Evolutionary conservation across 2,797 vertebrate genomes (phyloP), one percentile per base, ranked within the genome.

Genomic region (Odontamblyopus lacepedii): DNA sequence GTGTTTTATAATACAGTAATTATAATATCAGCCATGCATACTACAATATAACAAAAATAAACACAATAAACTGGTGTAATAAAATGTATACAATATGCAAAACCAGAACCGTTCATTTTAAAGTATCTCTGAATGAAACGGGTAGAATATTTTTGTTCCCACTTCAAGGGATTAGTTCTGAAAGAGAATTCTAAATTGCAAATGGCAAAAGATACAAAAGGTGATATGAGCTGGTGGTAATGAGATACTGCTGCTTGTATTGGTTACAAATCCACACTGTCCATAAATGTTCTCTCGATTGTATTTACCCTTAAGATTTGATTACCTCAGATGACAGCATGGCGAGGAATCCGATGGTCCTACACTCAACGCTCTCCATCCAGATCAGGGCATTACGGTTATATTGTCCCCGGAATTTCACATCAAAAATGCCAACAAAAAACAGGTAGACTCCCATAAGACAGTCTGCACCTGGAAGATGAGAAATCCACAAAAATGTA

Each of bases 401-500:
- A 84, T 96, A 95, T 69, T 96, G 88, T 0, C 94, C 91, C 0
- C 87, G 83, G 57, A 96, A 95, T 81, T 95, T 96, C 16, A 96
- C 78, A 70, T 96, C 93, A 55, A 92, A 96, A 72, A 94, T 85
- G 0, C 94, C 95, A 12, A 95, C 73, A 23, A 95, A 95, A 74
- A 96, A 94, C 19, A 95, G 89, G 66, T 96, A 97, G 29, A 96
- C 78, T 0, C 92, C 94, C 94, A 95, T 96, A 77, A 95, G 92
- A 84, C 90, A 94, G 88, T 95, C 94, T n/a, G 93, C 95, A 93
- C 90, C 93, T 96, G 81, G 0, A 73, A 9, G 55, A 76, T 26
- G 74, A 41, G 29, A 70, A 64, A 78, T 2, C 41, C 3, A 63
- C 27, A 9, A 75, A 48, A 50, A 23, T 7, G 16, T 8, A 53